Evolutionary conservation across 2,888 invertebrate species (phyloP), one percentile per base, ranked within the genome.

Genomic region (Drosophila meridionalis): DNA sequence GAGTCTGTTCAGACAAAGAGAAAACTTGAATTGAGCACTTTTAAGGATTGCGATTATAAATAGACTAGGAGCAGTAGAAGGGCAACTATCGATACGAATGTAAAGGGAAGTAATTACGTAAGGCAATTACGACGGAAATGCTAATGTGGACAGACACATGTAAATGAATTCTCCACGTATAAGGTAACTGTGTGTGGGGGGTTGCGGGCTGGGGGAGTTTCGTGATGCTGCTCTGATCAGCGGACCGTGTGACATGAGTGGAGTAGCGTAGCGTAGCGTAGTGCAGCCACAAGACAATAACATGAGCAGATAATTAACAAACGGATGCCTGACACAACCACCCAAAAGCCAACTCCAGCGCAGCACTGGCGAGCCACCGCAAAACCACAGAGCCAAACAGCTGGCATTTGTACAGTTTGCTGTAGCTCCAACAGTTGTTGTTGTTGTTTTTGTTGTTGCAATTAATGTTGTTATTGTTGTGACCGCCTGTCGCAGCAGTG

Each of bases 251-350:
- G 36, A 26, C 42, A 38, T 8, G 32, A 38, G 36, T 11, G 11
- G 36, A 9, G 34, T 34, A 14, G 14, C 4, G 40, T 7, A 43
- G 20, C 20, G 9, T 9, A 9, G 43, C 20, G 43, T 4, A 20
- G 26, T 11, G 48, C 50, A 50, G 34, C 48, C 61, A 48, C 56
- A 65, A 30, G 58, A 68, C 73, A 60, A 60, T 34, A 72, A 45
- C 69, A 55, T 40, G 55, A 67, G 73, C 66, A 53, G 71, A 69
- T 74, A 82, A 78, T 85, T 85, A 74, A 78, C 76, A 66, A 59
- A 60, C 68, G 65, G 38, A 60, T 55, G 36, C 52, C 32, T 48
- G 36, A 34, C 53, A 26, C 34, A 66, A 42, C 67, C 57, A 59
- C 67, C 57, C 45, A 59, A 66, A 57, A 48, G 8, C 58, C 14